These are phyloP conservation scores for Cheilosia grossa DNA, from an alignment of 2,888 invertebrate genomes.

Conservation along the genomic window DNA sequence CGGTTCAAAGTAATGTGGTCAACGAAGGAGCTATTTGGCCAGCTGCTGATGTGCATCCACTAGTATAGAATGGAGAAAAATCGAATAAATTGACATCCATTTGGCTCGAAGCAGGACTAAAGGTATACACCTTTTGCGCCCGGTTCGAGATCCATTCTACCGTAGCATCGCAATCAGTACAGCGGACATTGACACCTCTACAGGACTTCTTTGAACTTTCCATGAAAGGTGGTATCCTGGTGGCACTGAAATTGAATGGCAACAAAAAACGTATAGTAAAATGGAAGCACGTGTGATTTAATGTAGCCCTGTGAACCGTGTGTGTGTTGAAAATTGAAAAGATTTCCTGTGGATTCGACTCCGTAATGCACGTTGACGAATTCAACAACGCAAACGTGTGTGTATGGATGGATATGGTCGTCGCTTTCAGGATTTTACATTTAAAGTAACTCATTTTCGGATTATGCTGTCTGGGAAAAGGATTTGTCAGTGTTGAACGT, in stretches of 20 bases:
- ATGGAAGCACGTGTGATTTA: constrained; percentile 62
- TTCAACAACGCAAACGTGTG: constrained; percentile 16
- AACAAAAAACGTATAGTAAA: constrained; percentile 2
- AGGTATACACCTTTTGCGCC: constrained; percentile 3
- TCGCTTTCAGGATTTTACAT: constrained; percentile 4
- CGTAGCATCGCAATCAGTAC: constrained; percentile 37
- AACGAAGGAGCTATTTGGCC: constrained; percentile 37
- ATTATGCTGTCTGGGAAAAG: constrained; percentile 26
- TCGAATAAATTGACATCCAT: constrained; percentile 32
- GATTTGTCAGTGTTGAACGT: constrained; percentile 18
- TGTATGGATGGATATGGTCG: not conserved
- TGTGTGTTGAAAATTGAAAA: constrained; percentile 58
- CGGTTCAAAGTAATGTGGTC: constrained; percentile 41
- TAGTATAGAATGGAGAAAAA: not conserved
- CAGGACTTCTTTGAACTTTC: constrained; percentile 51
- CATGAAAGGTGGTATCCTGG: constrained; percentile 25
- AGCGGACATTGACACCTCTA: constrained; percentile 27
- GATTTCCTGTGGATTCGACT: constrained; percentile 15
- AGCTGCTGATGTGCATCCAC: constrained; percentile 26
- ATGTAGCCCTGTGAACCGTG: constrained; percentile 37
- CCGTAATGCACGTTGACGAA: constrained; percentile 1
- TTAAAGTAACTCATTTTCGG: constrained; percentile 8
- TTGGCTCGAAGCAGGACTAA: constrained; percentile 7
- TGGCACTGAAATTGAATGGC: constrained; percentile 12
- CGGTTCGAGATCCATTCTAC: constrained; percentile 31